phyloP scores from a whole-genome alignment of 1,140 invertebrate genomes.

The Ceratina japonica region DNA sequence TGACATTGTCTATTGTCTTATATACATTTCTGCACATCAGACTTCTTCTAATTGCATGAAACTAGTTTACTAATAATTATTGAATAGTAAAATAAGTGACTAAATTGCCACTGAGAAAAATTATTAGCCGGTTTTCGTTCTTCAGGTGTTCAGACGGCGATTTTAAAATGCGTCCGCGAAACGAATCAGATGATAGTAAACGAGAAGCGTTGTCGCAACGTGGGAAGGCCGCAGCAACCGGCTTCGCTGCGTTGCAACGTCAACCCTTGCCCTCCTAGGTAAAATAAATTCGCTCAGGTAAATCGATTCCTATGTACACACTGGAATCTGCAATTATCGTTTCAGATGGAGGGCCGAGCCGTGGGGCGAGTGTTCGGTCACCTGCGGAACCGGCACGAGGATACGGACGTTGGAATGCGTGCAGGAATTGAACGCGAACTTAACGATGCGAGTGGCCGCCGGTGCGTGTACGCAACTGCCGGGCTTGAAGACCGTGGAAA shows the following conservation, averaged over 20 bases:
- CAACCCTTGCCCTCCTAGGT: conserved; percentile 84
- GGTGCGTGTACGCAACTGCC: conserved; percentile 75
- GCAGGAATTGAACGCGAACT: conserved; percentile 76
- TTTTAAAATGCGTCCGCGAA: conserved; percentile 61
- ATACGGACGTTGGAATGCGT: conserved; percentile 80
- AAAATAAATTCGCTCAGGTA: conserved; percentile 41
- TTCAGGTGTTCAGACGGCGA: conserved; percentile 45
- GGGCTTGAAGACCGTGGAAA: conserved; percentile 68
- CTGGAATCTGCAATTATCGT: not conserved
- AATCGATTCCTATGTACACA: too few species aligned
- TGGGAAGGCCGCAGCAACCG: conserved; percentile 81
- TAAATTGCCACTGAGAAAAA: too few species aligned
- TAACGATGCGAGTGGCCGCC: conserved; percentile 77
- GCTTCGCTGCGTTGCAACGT: conserved; percentile 84
- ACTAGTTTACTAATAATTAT: too few species aligned
- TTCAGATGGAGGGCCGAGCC: conserved; percentile 69
- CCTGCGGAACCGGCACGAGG: conserved; percentile 84
- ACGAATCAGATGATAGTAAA: conserved; percentile 62
- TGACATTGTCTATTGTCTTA: too few species aligned
- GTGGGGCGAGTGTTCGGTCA: conserved; percentile 83
- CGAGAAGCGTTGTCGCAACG: conserved; percentile 84
- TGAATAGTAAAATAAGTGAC: too few species aligned
- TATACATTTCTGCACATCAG: too few species aligned
- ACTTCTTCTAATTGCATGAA: too few species aligned
- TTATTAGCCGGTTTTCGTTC: conserved; percentile 4